Percentiles rank a stretch among this genome's conserved stretches.
Conservation (phyloP, 2,888 invertebrate species). For the Lepidochrysops patricia region DNA sequence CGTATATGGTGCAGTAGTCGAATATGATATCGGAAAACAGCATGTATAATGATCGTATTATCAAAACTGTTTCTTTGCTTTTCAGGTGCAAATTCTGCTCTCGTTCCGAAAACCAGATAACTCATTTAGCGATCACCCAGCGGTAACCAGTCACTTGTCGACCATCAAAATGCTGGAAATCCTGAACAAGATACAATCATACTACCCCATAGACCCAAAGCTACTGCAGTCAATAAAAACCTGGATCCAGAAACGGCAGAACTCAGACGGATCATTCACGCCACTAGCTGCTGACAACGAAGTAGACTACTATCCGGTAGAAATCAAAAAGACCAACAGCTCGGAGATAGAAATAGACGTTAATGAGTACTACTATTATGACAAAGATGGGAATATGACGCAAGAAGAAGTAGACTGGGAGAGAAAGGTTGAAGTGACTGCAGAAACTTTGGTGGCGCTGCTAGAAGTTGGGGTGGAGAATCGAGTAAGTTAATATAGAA, state of each 20-base stretch:
- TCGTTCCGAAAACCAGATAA: constrained; percentile 78
- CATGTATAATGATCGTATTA: not conserved
- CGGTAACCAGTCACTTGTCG: constrained; percentile 75
- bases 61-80: constrained; percentile 14
- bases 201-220: constrained; percentile 77
- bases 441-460: constrained; percentile 75
- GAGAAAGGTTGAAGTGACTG: constrained; percentile 75
- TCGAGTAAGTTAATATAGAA: constrained; percentile 54
- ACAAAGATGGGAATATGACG: constrained; percentile 68
- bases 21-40: not conserved
- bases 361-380: constrained; percentile 66
- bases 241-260: constrained; percentile 77
- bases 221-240: constrained; percentile 73
- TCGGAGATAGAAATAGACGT: constrained; percentile 53
- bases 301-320: constrained; percentile 64
- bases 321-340: constrained; percentile 48
- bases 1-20: too few species aligned
- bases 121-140: constrained; percentile 79
- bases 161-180: constrained; percentile 77
- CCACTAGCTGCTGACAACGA: constrained; percentile 75
- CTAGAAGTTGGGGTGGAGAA: constrained; percentile 76
- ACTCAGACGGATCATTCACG: constrained; percentile 75
- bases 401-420: constrained; percentile 66
- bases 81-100: constrained; percentile 76
- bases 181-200: constrained; percentile 74